Evolutionary conservation across 1,140 invertebrate genomes (phyloP).

Genomic region (Goniozus legneri): DNA sequence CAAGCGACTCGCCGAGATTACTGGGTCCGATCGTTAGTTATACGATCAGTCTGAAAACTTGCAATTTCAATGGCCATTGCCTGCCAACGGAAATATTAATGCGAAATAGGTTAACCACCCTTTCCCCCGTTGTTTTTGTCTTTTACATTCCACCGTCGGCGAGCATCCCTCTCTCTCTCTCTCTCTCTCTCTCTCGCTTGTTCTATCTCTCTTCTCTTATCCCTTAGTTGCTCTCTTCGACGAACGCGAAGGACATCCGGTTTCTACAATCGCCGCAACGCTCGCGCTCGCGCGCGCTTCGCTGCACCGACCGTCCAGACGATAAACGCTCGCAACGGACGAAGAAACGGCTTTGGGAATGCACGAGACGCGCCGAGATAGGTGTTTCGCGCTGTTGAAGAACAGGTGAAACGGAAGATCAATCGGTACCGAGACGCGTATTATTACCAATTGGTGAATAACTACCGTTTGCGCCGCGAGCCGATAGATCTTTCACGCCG

Average conservation of each 20-base stretch:
- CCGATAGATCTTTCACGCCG: too few species aligned
- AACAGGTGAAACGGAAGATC: too few species aligned
- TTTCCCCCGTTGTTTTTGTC: not conserved
- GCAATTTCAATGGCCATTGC: slow-evolving; percentile 33
- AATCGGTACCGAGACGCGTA: too few species aligned
- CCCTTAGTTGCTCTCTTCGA: too few species aligned
- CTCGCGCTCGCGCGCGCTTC: too few species aligned
- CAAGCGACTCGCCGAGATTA: too few species aligned
- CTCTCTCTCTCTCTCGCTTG: not conserved
- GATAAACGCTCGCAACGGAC: slow-evolving; percentile 14
- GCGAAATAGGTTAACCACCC: slow-evolving; percentile 31
- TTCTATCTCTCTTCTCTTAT: not conserved
- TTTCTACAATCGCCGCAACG: slow-evolving; percentile 27
- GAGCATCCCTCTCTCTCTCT: not conserved
- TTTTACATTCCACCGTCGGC: too few species aligned
- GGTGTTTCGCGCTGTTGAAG: too few species aligned
- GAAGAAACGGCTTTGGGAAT: too few species aligned
- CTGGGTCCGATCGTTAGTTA: slow-evolving; percentile 24
- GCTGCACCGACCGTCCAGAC: slow-evolving; percentile 3
- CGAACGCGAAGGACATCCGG: slow-evolving; percentile 37
- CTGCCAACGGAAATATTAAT: slow-evolving; percentile 44
- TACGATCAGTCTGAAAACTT: slow-evolving; percentile 22
- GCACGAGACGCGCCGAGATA: too few species aligned
- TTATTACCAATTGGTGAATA: too few species aligned
- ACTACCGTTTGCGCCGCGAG: too few species aligned